Percentiles rank a stretch among this genome's conserved stretches.
phyloP scores from a whole-genome alignment of 2,113 vertebrate species.

The Helogale parvula region DNA sequence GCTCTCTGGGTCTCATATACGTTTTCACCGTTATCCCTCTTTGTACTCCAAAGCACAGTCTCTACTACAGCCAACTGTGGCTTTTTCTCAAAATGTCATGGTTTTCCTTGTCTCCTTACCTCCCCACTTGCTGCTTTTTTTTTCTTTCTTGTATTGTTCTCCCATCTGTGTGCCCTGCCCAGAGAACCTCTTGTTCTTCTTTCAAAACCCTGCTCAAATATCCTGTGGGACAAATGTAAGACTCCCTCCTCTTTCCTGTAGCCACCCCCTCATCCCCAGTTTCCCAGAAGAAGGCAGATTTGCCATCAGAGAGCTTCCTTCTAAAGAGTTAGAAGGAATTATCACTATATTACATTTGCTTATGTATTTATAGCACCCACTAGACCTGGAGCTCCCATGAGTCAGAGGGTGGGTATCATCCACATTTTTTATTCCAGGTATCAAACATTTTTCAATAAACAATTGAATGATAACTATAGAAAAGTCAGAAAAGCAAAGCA shows the following conservation, averaged over 20 bases:
- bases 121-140: neutral
- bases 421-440: neutral
- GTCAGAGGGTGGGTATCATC: neutral
- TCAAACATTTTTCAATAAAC: neutral
- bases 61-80: neutral
- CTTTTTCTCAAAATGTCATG: neutral
- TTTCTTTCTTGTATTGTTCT: neutral
- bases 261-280: neutral
- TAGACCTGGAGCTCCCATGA: neutral
- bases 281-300: neutral
- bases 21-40: neutral
- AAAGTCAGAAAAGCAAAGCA: neutral
- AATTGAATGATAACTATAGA: neutral
- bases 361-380: neutral
- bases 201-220: neutral
- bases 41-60: neutral
- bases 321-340: no score
- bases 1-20: neutral
- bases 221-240: neutral
- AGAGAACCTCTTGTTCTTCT: neutral
- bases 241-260: neutral
- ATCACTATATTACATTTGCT: neutral
- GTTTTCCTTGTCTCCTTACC: neutral
- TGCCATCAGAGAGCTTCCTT: neutral
- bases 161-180: neutral